A percentile compares a stretch with the other conserved stretches of the same genome.
Evolutionary conservation across 2,113 vertebrate species (phyloP).

Genomic region (Arothron firmamentum): DNA sequence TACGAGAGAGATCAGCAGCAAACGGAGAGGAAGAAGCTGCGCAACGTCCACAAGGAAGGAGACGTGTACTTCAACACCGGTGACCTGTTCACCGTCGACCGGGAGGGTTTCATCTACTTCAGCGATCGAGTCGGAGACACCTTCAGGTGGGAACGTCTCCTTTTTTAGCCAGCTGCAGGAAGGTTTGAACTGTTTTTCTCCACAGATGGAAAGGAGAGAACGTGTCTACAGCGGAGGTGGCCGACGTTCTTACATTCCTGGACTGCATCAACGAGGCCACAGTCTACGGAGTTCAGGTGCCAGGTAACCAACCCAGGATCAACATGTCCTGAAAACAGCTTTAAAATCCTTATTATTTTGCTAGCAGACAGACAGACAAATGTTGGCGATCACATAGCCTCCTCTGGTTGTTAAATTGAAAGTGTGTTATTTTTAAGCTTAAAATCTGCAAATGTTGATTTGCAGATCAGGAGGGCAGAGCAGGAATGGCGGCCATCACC

Average conservation of each 20-base stretch:
- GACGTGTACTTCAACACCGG: slow-evolving; percentile 83
- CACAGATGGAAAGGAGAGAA: slow-evolving; percentile 90
- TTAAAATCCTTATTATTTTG: background rate
- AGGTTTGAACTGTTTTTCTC: background rate
- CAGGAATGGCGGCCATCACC: slow-evolving; percentile 80
- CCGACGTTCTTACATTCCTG: slow-evolving; percentile 60
- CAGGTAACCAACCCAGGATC: slow-evolving; percentile 64
- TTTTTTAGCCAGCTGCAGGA: accelerated
- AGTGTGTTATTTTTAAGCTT: too few relatives aligned
- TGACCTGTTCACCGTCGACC: slow-evolving; percentile 75
- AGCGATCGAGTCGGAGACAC: slow-evolving; percentile 84
- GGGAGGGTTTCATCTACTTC: slow-evolving; percentile 81
- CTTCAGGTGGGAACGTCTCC: slow-evolving; percentile 70
- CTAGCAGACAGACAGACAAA: too few relatives aligned
- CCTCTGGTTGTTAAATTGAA: background rate
- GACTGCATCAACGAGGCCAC: slow-evolving; percentile 79
- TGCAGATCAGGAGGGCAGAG: slow-evolving; percentile 75
- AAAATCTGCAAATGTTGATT: background rate
- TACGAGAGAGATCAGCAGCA: slow-evolving; percentile 75
- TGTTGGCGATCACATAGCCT: too few relatives aligned
- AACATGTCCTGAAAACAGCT: too few relatives aligned
- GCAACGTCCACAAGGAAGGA: slow-evolving; percentile 77
- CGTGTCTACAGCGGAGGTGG: slow-evolving; percentile 83
- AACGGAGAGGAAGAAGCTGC: slow-evolving; percentile 80
- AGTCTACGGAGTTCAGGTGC: slow-evolving; percentile 80